A percentile compares a stretch with the other conserved stretches of the same genome.
Evolutionary conservation across 2,888 invertebrate genomes (phyloP).

Genomic region (Morinoia aosen): DNA sequence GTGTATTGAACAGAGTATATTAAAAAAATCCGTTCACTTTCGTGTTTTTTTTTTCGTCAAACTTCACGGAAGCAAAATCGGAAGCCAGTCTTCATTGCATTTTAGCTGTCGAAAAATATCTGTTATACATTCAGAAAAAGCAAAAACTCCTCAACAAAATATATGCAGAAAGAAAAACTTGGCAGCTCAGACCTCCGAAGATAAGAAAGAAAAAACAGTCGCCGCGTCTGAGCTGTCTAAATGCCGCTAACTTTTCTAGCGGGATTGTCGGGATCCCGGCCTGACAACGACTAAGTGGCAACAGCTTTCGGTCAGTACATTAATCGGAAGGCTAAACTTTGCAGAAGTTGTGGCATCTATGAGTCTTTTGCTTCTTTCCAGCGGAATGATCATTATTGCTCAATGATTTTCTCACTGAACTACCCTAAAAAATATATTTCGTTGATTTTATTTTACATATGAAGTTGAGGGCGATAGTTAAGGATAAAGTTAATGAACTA

Average conservation of each 20-base stretch:
- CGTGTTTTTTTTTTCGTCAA: neutral
- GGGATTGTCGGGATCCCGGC: constrained; percentile 17
- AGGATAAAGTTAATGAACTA: no score
- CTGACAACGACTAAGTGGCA: constrained; percentile 20
- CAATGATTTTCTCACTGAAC: no score
- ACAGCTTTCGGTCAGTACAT: neutral
- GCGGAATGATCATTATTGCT: no score
- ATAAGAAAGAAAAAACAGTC: neutral
- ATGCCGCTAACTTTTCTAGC: constrained; percentile 40
- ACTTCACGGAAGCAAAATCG: neutral
- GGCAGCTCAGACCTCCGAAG: neutral
- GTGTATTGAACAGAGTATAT: neutral
- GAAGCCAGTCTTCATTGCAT: neutral
- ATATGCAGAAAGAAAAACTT: neutral
- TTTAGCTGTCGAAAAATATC: neutral
- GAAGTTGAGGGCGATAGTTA: no score
- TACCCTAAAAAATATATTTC: no score
- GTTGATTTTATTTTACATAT: no score
- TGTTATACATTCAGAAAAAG: neutral
- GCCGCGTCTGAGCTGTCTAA: constrained; percentile 19
- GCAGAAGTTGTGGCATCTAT: neutral
- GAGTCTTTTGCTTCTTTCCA: no score
- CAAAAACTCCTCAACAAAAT: neutral
- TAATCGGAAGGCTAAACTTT: neutral
- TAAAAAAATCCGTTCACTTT: neutral